A percentile compares a stretch with the other conserved stretches of the same genome.
These are phyloP conservation scores for Busseola fusca DNA, from an alignment of 2,888 invertebrate genomes.

Conservation along the genomic window DNA sequence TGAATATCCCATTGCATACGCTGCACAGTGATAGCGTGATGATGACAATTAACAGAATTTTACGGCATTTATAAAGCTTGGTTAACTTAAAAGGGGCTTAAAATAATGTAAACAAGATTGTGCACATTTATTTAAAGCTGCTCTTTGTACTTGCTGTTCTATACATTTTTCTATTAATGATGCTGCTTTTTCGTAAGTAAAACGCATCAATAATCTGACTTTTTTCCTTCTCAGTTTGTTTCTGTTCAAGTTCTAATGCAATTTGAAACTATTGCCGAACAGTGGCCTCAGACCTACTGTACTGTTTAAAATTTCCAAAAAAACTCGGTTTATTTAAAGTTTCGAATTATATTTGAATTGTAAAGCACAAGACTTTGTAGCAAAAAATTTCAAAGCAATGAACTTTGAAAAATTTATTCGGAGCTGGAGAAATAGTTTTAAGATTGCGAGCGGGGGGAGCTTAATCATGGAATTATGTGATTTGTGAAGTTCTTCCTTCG, in stretches of 20 bases:
- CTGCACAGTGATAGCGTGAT: too few relatives aligned
- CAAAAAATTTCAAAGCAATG: slow-evolving; percentile 48
- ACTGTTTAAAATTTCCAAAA: slow-evolving; percentile 49
- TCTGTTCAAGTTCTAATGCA: slow-evolving; percentile 30
- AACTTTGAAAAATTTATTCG: slow-evolving; percentile 54
- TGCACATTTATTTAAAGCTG: too few relatives aligned
- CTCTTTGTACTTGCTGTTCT: too few relatives aligned
- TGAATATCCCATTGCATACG: too few relatives aligned
- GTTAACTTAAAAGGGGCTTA: too few relatives aligned
- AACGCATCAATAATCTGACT: slow-evolving; percentile 25
- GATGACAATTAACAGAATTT: too few relatives aligned
- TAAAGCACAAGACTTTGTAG: slow-evolving; percentile 50
- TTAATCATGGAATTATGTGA: slow-evolving; percentile 49
- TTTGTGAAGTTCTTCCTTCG: slow-evolving; percentile 30
- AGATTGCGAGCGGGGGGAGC: slow-evolving; percentile 16
- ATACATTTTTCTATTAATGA: not conserved
- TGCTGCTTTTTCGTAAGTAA: not conserved
- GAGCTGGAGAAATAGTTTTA: slow-evolving; percentile 49
- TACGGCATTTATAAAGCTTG: too few relatives aligned
- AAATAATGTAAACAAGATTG: too few relatives aligned
- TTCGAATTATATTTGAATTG: slow-evolving; percentile 64
- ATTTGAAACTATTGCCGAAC: slow-evolving; percentile 41
- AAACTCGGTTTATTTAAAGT: slow-evolving; percentile 53
- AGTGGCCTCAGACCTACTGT: slow-evolving; percentile 9
- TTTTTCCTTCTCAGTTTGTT: slow-evolving; percentile 3